These are phyloP conservation scores for Leptinotarsa rubiginosa DNA, from an alignment of 2,888 invertebrate species.

Conservation along the genomic window DNA sequence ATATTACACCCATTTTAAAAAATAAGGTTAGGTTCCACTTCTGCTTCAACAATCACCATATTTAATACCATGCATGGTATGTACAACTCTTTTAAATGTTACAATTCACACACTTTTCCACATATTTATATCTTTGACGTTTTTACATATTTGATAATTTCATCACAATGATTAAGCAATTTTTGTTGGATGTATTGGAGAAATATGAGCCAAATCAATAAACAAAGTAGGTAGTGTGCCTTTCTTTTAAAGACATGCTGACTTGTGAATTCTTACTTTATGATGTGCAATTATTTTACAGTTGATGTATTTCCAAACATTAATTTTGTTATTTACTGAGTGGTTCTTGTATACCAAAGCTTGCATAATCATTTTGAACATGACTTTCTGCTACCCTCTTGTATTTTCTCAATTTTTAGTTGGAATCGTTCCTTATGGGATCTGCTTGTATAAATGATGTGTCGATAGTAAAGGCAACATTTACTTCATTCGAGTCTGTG, in stretches of 20 bases:
- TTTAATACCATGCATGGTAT: constrained; percentile 64
- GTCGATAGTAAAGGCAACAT: neutral
- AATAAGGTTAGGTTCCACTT: constrained; percentile 65
- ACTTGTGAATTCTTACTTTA: neutral
- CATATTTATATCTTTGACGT: constrained; percentile 36
- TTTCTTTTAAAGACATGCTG: constrained; percentile 4
- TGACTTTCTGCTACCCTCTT: neutral
- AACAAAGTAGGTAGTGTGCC: constrained; percentile 25
- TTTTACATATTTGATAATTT: constrained; percentile 22
- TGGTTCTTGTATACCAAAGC: neutral
- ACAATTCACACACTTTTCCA: constrained; percentile 47
- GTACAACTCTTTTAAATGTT: constrained; percentile 55
- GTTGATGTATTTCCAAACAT: neutral
- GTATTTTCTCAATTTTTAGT: neutral
- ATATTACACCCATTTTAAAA: constrained; percentile 66
- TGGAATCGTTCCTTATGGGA: neutral
- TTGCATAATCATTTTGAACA: neutral
- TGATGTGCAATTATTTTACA: constrained; percentile 4
- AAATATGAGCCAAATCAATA: constrained; percentile 37
- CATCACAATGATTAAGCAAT: constrained; percentile 31
- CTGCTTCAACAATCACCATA: constrained; percentile 62
- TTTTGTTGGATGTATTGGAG: constrained; percentile 28
- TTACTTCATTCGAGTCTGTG: neutral
- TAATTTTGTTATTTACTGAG: neutral
- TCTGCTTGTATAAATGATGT: neutral